A percentile compares a stretch with the other conserved stretches of the same genome.
These are phyloP conservation scores for Falco peregrinus DNA, from an alignment of 2,797 vertebrate species.

Conservation along the genomic window DNA sequence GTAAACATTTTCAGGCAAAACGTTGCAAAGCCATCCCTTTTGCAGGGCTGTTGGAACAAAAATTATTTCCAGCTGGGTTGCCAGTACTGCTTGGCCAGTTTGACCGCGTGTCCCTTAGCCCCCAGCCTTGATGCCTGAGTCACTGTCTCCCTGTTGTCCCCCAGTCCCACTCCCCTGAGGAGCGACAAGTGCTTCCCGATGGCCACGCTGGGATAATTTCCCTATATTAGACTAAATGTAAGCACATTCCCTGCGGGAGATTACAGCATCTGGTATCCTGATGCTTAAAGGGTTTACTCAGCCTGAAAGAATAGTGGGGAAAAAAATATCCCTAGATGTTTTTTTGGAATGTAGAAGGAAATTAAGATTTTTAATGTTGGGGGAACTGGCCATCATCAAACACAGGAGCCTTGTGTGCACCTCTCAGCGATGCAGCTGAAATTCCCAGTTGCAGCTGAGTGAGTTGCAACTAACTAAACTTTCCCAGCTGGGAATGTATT, in stretches of 20 bases:
- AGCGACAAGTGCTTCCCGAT: rapidly evolving
- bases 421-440: background rate
- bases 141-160: background rate
- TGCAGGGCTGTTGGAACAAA: background rate
- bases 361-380: slow-evolving; percentile 24
- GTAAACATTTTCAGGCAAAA: slow-evolving; percentile 4
- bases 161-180: background rate
- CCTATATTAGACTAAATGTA: background rate
- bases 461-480: background rate
- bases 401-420: rapidly evolving
- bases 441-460: background rate
- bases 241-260: background rate
- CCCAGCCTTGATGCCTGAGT: background rate
- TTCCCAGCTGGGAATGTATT: background rate
- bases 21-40: background rate
- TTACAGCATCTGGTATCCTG: slow-evolving; percentile 44
- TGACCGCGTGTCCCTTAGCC: rapidly evolving
- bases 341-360: slow-evolving; percentile 57
- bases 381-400: background rate
- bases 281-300: slow-evolving; percentile 44
- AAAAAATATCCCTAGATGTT: background rate
- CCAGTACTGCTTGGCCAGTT: background rate
- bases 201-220: background rate
- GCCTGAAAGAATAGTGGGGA: slow-evolving; percentile 31
- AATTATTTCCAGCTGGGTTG: background rate